Evolutionary conservation across 2,888 invertebrate genomes (phyloP), one percentile per base, ranked within the genome.

Genomic region (Druceiella hillmani): DNA sequence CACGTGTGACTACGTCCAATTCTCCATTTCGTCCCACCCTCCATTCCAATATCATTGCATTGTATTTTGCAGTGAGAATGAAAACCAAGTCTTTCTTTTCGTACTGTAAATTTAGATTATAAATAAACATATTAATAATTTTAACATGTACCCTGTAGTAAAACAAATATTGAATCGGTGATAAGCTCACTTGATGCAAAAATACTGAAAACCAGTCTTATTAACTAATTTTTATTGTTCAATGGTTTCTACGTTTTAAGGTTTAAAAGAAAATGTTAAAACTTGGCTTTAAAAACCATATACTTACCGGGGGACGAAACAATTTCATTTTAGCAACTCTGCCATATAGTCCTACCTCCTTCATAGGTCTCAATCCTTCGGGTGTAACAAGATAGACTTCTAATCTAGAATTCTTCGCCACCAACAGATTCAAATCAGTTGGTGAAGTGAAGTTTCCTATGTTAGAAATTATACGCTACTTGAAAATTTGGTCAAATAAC

Each of bases 381-480:
- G 95, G 92, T 1, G 94, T 93, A 6, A 99, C 95, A 33, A 92
- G 70, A 69, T 94, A 93, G 58, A 98, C 90, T 67, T 98, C 97
- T 45, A 98, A 69, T 12, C 93, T 79, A 44, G 89, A 91, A 58
- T 93, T 94, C 62, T 95, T 95, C 0, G 95, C 95, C 42, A 99
- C 82, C 50, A 99, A 82, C 40, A 99, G 75, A 69, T 99, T 99
- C 41, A 98, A 69, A 65, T 98, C 95, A 50, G 84, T 85, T 1
- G 88, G 79, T 6, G 91, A 93, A 32, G 97, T 97, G 58, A 99
- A 97, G 64, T 97, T 93, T 36, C 99, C 98, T 91, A n/a, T n/a
- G n/a, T n/a, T n/a, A n/a, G n/a, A n/a, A n/a, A n/a, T n/a, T n/a
- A n/a, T n/a, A n/a, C n/a, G n/a, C n/a, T n/a, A n/a, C n/a, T n/a